These are phyloP conservation scores for Pocillopora grandis DNA, from an alignment of 92 coral and sea anemone species.

Conservation along the genomic window DNA sequence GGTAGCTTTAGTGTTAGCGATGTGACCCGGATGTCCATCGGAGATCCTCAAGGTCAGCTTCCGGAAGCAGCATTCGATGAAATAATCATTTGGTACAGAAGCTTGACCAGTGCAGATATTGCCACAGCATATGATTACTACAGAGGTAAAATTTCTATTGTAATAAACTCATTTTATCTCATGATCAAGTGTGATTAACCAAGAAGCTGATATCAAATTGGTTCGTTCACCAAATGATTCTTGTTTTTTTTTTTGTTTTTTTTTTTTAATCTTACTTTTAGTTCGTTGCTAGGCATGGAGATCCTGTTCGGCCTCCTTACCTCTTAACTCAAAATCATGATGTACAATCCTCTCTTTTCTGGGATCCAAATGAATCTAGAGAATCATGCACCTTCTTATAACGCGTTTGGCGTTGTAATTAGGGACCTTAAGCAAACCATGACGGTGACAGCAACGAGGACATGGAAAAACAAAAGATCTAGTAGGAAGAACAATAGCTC, in stretches of 20 bases:
- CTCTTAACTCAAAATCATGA: too few species aligned
- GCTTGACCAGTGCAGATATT: constrained; percentile 10
- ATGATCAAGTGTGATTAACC: neutral
- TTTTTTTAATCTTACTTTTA: neutral
- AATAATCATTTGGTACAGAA: constrained; percentile 30
- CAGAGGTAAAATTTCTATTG: neutral
- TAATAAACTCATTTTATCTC: neutral
- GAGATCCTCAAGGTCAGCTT: neutral
- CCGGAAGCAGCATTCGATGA: constrained; percentile 42
- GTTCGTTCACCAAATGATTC: too few species aligned
- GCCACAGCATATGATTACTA: constrained; percentile 4
- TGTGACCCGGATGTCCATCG: constrained; percentile 2
- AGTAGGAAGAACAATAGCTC: too few species aligned
- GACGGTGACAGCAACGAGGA: too few species aligned
- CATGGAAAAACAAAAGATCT: too few species aligned
- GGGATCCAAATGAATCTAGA: too few species aligned
- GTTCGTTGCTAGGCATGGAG: too few species aligned
- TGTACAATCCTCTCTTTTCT: too few species aligned
- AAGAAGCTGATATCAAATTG: neutral
- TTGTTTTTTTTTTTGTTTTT: neutral
- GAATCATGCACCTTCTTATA: too few species aligned
- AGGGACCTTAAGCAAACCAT: too few species aligned
- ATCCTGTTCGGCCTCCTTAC: too few species aligned
- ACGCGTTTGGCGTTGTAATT: too few species aligned
- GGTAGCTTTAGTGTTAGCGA: neutral